Conservation (phyloP, 2,113 vertebrate species). For the Garra rufa region DNA sequence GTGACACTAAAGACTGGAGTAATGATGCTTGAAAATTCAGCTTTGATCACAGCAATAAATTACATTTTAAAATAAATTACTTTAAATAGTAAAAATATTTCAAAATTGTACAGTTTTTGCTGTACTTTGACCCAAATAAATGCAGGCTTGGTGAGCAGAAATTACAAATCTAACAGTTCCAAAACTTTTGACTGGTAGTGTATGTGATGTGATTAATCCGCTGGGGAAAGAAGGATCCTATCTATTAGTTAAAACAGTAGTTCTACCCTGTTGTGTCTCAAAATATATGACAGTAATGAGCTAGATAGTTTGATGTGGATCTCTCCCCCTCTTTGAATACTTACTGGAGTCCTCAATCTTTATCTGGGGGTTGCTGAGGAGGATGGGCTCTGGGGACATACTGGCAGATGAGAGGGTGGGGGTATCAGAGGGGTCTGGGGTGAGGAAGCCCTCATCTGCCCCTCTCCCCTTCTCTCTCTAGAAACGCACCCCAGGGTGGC, state of each 20-base stretch:
- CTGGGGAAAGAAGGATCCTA: not conserved
- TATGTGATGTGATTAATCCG: not conserved
- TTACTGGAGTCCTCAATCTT: slow-evolving; percentile 86
- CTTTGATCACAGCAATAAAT: too few relatives aligned
- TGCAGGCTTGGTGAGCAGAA: too few relatives aligned
- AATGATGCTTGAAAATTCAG: too few relatives aligned
- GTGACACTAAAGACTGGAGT: too few relatives aligned
- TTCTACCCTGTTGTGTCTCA: not conserved
- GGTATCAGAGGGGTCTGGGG: slow-evolving; percentile 75
- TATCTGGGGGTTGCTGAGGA: slow-evolving; percentile 78
- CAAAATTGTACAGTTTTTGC: too few relatives aligned
- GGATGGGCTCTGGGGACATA: slow-evolving; percentile 76
- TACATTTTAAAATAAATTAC: too few relatives aligned
- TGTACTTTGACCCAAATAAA: too few relatives aligned
- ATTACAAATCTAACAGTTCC: too few relatives aligned
- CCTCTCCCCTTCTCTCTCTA: slow-evolving; percentile 88
- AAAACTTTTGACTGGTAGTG: too few relatives aligned
- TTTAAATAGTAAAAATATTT: too few relatives aligned
- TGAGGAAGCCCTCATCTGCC: slow-evolving; percentile 68
- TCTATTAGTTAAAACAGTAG: not conserved
- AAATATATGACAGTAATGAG: not conserved
- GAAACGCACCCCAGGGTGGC: slow-evolving; percentile 70
- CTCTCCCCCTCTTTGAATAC: slow-evolving; percentile 67
- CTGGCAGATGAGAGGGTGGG: slow-evolving; percentile 80
- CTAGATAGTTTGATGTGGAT: not conserved